phyloP scores from a whole-genome alignment of 2,113 vertebrate genomes.

The Aix galericulata region DNA sequence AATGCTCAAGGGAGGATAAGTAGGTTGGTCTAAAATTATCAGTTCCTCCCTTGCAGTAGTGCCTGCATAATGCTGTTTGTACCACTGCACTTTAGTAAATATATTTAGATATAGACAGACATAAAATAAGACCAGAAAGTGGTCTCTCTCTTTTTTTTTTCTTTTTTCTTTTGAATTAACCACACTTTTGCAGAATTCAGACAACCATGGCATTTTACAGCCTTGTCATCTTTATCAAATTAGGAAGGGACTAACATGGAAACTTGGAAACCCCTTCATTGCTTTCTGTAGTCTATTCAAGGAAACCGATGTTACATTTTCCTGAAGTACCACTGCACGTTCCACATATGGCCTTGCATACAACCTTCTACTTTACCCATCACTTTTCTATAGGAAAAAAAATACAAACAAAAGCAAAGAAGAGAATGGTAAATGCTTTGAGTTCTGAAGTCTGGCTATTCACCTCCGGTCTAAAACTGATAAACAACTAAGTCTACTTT shows the following conservation, averaged over 20 bases:
- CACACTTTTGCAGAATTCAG: not conserved
- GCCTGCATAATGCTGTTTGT: not conserved
- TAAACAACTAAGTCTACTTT: constrained; percentile 9
- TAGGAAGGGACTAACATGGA: not conserved
- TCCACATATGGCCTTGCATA: not conserved
- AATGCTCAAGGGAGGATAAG: not conserved
- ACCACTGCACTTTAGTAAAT: not conserved
- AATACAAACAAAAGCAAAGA: not conserved
- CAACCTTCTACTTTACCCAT: not conserved
- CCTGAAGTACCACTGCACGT: not conserved
- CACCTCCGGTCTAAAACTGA: not conserved
- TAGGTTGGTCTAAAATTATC: not conserved
- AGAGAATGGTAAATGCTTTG: not conserved
- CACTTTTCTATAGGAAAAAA: not conserved
- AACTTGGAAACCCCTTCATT: not conserved
- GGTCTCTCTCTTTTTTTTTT: not conserved
- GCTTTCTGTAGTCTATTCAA: not conserved
- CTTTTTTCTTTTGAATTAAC: not conserved
- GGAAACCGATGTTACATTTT: not conserved
- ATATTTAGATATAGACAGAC: not conserved
- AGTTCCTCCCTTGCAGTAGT: not conserved
- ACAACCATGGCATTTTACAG: not conserved
- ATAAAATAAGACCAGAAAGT: not conserved
- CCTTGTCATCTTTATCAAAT: not conserved
- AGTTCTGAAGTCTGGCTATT: constrained; percentile 28